Conservation (phyloP, 2,113 vertebrate genomes). For the Dinomys branickii region DNA sequence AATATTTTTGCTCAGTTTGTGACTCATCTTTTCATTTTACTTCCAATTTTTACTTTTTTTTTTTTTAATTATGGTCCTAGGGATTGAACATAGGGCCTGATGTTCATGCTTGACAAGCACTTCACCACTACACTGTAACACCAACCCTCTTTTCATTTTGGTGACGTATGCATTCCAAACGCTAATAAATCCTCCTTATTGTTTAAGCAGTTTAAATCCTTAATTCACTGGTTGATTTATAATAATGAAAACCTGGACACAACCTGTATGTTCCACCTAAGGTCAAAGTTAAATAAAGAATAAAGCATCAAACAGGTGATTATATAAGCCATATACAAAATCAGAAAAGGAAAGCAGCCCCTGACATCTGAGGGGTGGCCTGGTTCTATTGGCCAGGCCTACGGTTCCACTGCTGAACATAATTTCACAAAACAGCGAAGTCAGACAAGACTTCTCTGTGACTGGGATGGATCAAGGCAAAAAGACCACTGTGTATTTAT, state of each 20-base stretch:
- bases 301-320: background rate
- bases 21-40: background rate
- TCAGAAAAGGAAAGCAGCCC: background rate
- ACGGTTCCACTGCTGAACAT: background rate
- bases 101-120: background rate
- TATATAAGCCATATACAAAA: background rate
- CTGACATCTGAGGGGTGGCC: background rate
- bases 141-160: background rate
- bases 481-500: background rate
- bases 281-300: conserved; percentile 14
- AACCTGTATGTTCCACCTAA: background rate
- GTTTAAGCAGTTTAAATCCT: background rate
- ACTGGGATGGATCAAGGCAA: background rate
- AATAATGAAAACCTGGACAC: conserved; percentile 17
- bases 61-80: background rate
- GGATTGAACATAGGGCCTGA: background rate
- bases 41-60: background rate
- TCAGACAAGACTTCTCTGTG: background rate
- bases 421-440: background rate
- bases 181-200: background rate
- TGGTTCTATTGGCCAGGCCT: background rate
- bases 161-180: background rate
- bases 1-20: background rate
- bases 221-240: background rate
- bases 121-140: background rate